phyloP scores from a whole-genome alignment of 1,140 invertebrate genomes.

The Aricia agestis region DNA sequence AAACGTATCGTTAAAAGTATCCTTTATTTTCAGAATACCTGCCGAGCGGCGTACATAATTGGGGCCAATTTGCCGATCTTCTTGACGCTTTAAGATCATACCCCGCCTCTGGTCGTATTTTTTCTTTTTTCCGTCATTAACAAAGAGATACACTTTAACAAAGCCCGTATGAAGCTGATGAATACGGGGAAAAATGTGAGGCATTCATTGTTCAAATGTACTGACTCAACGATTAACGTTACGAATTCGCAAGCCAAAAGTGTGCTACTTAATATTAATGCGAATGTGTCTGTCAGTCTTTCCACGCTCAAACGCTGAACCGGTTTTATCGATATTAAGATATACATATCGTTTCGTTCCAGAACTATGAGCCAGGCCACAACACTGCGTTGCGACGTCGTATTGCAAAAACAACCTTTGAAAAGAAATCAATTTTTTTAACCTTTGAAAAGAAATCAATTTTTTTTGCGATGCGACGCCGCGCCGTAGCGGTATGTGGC shows the following conservation, averaged over 20 bases:
- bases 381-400: too few relatives aligned
- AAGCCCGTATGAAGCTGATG: background rate
- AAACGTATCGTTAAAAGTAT: slow-evolving; percentile 16
- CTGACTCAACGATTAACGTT: background rate
- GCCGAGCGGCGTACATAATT: slow-evolving; percentile 17
- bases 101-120: slow-evolving; percentile 15
- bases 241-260: background rate
- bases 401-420: too few relatives aligned
- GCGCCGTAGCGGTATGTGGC: too few relatives aligned
- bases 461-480: too few relatives aligned
- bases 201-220: background rate
- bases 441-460: too few relatives aligned
- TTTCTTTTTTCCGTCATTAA: slow-evolving; percentile 16
- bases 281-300: background rate
- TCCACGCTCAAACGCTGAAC: background rate
- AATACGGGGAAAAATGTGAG: background rate
- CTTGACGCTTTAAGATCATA: slow-evolving; percentile 22
- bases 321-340: too few relatives aligned
- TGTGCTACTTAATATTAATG: background rate
- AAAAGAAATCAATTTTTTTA: too few relatives aligned
- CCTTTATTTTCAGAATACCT: slow-evolving; percentile 15
- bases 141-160: background rate
- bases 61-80: slow-evolving; percentile 22
- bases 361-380: too few relatives aligned
- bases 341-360: too few relatives aligned